A percentile compares a stretch with the other conserved stretches of the same genome.
Evolutionary conservation across 2,888 invertebrate species (phyloP).

Genomic region (Torymus tubicola): DNA sequence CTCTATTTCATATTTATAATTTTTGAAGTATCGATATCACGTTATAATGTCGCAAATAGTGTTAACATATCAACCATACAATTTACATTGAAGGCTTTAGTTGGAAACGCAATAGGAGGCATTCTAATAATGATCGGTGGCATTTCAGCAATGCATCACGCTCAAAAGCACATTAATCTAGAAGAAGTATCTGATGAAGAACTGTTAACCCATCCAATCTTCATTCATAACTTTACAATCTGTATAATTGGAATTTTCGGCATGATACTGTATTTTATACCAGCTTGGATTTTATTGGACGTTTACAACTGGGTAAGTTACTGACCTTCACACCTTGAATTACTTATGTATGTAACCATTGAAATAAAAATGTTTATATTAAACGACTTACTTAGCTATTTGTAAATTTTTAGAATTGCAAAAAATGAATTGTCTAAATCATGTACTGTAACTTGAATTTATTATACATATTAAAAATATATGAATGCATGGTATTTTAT

Average conservation of each 20-base stretch:
- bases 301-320: constrained; percentile 65
- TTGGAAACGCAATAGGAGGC: constrained; percentile 63
- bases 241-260: constrained; percentile 70
- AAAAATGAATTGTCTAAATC: too few species aligned
- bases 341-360: too few species aligned
- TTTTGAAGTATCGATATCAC: too few species aligned
- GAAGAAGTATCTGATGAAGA: constrained; percentile 67
- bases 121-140: constrained; percentile 65
- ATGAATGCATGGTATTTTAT: background rate
- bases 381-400: too few species aligned
- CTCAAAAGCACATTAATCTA: constrained; percentile 69
- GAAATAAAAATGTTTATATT: too few species aligned
- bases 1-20: constrained; percentile 3
- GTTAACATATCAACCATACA: too few species aligned
- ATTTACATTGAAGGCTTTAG: constrained; percentile 62
- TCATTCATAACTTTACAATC: constrained; percentile 70
- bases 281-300: constrained; percentile 69
- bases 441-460: too few species aligned
- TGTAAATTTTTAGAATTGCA: too few species aligned
- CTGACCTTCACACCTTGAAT: background rate
- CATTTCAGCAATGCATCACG: constrained; percentile 70
- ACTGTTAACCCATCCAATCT: constrained; percentile 69
- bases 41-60: too few species aligned
- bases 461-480: too few species aligned
- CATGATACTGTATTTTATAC: constrained; percentile 69